Evolutionary conservation across 2,888 invertebrate species (phyloP).

Genomic region (Ditylenchus weischeri): DNA sequence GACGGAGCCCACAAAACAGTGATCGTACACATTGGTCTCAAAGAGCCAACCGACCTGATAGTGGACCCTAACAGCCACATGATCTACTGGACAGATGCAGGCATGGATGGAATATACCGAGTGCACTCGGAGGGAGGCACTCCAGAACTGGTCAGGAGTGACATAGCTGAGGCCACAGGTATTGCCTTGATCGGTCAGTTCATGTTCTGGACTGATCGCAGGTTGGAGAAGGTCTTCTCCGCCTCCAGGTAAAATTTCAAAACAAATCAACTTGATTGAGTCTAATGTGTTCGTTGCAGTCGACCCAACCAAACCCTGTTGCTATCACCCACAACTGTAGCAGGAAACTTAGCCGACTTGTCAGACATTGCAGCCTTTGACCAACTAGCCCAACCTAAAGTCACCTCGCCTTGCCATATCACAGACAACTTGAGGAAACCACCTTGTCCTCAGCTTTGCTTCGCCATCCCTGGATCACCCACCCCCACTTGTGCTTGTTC

Average conservation of each 20-base stretch:
- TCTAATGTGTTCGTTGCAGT: conserved; percentile 10
- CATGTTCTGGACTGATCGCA: conserved; percentile 57
- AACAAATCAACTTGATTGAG: conserved; percentile 5
- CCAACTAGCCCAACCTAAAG: conserved; percentile 75
- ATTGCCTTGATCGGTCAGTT: conserved; percentile 47
- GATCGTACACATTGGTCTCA: conserved; percentile 48
- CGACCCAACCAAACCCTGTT: conserved; percentile 50
- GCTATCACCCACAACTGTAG: conserved; percentile 50
- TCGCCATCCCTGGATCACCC: conserved; percentile 74
- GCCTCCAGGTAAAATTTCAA: conserved; percentile 32
- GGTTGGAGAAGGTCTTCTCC: conserved; percentile 56
- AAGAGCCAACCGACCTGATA: conserved; percentile 66
- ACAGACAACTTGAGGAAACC: conserved; percentile 56
- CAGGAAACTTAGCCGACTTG: conserved; percentile 73
- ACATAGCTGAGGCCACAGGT: conserved; percentile 56
- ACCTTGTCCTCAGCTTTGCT: conserved; percentile 86
- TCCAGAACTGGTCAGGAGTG: conserved; percentile 46
- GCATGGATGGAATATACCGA: conserved; percentile 82
- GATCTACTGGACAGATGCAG: conserved; percentile 95
- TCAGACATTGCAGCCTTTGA: conserved; percentile 89
- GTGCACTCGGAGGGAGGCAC: conserved; percentile 62
- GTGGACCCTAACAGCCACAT: conserved; percentile 75
- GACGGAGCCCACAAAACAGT: conserved; percentile 68
- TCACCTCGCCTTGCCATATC: conserved; percentile 55
- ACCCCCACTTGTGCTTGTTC: conserved; percentile 82